Percentiles rank a stretch among this genome's conserved stretches.
These are phyloP conservation scores for Oncorhynchus gorbuscha DNA, from an alignment of 2,113 vertebrate genomes.

Conservation along the genomic window DNA sequence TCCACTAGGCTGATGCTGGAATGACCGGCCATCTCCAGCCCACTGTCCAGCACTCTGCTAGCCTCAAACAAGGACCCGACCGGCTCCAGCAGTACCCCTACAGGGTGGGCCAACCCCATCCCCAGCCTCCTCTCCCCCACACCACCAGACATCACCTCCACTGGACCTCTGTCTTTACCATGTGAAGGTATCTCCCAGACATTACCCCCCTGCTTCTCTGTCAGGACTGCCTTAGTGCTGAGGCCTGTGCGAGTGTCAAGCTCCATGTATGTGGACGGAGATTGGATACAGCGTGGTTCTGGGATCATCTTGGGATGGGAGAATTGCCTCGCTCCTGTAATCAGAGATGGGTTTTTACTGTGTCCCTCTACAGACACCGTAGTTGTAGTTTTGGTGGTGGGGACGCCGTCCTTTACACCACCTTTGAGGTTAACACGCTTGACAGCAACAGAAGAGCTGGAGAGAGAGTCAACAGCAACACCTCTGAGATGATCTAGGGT, in stretches of 20 bases:
- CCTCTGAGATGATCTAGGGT: constrained; percentile 42
- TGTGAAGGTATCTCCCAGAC: constrained; percentile 44
- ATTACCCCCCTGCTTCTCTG: constrained; percentile 43
- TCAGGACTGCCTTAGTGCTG: constrained; percentile 19
- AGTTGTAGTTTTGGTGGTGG: neutral
- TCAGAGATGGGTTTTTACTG: constrained; percentile 40
- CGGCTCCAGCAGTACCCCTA: neutral
- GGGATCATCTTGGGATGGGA: constrained; percentile 55
- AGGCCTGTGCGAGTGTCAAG: constrained; percentile 26
- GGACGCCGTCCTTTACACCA: constrained; percentile 27
- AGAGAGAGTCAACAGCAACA: constrained; percentile 32
- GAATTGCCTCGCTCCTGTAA: constrained; percentile 46
- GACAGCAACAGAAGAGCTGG: constrained; percentile 20
- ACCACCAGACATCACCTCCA: constrained; percentile 27
- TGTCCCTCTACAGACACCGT: constrained; percentile 20
- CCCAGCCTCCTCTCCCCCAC: constrained; percentile 46
- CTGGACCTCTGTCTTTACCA: constrained; percentile 30
- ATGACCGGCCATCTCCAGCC: constrained; percentile 58
- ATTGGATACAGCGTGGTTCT: constrained; percentile 46
- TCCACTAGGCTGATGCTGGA: constrained; percentile 69
- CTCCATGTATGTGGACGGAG: constrained; percentile 44
- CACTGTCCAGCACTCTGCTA: constrained; percentile 21
- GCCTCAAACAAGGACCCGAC: constrained; percentile 44
- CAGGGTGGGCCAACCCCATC: constrained; percentile 50
- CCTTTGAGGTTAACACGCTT: constrained; percentile 28